Conservation (phyloP, 92 coral and sea anemone species). For the Isaurus tuberculatus region DNA sequence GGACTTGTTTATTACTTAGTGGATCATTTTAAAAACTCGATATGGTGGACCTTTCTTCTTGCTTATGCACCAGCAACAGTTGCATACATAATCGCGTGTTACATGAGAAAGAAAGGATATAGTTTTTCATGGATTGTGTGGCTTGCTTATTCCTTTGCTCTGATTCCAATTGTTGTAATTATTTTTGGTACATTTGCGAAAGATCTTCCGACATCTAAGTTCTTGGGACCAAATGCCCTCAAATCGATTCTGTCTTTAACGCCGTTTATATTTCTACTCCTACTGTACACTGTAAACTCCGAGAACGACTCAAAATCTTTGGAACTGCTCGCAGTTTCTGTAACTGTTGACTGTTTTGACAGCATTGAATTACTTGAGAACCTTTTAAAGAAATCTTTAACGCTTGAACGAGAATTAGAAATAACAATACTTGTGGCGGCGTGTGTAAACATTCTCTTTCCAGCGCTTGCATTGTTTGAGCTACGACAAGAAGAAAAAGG, state of each 20-base stretch:
- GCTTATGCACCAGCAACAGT: constrained; percentile 2
- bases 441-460: constrained; percentile 38
- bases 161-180: constrained; percentile 23
- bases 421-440: constrained; percentile 41
- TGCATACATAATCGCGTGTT: constrained; percentile 16
- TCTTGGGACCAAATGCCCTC: constrained; percentile 42
- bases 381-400: constrained; percentile 21
- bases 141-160: constrained; percentile 25
- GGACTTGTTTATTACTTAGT: constrained; percentile 40
- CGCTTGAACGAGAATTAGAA: constrained; percentile 37
- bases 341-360: constrained; percentile 38
- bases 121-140: constrained; percentile 45
- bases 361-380: constrained; percentile 41
- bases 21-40: constrained; percentile 1
- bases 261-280: constrained; percentile 37
- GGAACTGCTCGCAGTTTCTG: constrained; percentile 41
- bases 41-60: constrained; percentile 14
- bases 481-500: constrained; percentile 43
- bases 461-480: constrained; percentile 42
- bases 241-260: constrained; percentile 37
- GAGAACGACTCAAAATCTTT: constrained; percentile 31
- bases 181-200: constrained; percentile 42
- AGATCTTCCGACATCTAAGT: constrained; percentile 32
- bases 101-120: constrained; percentile 26
- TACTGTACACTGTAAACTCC: constrained; percentile 44